Evolutionary conservation across 92 coral and sea anemone species (phyloP).

Genomic region (Bergia sp.): DNA sequence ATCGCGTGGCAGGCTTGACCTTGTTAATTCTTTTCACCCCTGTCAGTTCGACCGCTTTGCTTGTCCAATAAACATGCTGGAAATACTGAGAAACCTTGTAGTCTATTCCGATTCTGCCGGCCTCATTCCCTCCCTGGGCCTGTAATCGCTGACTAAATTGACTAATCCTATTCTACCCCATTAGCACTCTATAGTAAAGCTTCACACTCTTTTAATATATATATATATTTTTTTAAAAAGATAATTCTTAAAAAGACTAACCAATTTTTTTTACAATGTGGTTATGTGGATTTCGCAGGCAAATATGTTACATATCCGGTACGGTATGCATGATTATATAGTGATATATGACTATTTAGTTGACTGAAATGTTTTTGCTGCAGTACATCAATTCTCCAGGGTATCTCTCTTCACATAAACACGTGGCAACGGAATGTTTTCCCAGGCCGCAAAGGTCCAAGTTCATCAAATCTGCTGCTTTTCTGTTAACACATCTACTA

Average conservation of each 20-base stretch:
- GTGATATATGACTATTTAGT: too few relatives aligned
- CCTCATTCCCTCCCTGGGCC: background rate
- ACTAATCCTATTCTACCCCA: background rate
- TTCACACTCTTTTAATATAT: background rate
- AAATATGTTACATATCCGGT: too few relatives aligned
- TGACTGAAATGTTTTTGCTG: background rate
- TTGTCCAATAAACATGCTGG: background rate
- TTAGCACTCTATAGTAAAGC: background rate
- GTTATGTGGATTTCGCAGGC: background rate
- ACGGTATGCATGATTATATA: too few relatives aligned
- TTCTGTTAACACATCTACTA: constrained; percentile 9
- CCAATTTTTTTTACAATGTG: too few relatives aligned
- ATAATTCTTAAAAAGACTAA: background rate
- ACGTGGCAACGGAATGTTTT: constrained; percentile 8
- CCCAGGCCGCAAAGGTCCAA: background rate
- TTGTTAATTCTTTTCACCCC: too few relatives aligned
- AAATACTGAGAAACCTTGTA: too few relatives aligned
- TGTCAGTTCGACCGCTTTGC: background rate
- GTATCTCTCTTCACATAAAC: background rate
- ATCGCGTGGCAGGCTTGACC: too few relatives aligned
- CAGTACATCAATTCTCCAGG: background rate
- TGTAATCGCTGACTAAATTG: background rate
- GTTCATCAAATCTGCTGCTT: constrained; percentile 10
- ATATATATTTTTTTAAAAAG: background rate
- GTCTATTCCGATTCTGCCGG: too few relatives aligned